These are phyloP conservation scores for Archilochus colubris DNA, from an alignment of 2,113 vertebrate species.

Conservation along the genomic window DNA sequence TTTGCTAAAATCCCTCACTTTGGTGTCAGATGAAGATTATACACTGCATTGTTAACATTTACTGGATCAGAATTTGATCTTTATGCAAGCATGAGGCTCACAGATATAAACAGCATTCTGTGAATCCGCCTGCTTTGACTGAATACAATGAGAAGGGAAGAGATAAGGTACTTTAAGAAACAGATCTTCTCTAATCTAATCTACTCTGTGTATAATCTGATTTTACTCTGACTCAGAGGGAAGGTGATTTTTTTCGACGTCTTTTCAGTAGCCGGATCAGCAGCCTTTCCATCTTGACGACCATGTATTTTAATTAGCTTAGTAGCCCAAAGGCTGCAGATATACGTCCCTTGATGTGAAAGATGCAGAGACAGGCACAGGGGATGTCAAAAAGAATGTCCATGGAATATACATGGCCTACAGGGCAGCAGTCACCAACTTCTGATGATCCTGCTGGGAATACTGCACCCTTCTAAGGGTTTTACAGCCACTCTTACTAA, in stretches of 20 bases:
- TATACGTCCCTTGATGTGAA: background rate
- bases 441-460: background rate
- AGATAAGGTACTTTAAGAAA: constrained; percentile 50
- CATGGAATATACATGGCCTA: background rate
- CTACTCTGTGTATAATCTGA: constrained; percentile 35
- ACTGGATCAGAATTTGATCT: constrained; percentile 32
- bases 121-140: background rate
- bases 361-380: background rate
- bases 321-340: constrained; percentile 23
- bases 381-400: background rate
- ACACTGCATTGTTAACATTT: background rate
- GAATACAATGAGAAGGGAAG: background rate
- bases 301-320: constrained; percentile 46
- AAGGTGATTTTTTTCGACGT: constrained; percentile 23
- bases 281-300: constrained; percentile 28
- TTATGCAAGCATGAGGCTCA: background rate
- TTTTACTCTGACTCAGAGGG: constrained; percentile 55
- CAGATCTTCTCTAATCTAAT: constrained; percentile 59
- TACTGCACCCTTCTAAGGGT: background rate
- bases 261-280: constrained; percentile 32
- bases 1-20: constrained; percentile 14
- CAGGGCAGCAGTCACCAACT: background rate
- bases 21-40: constrained; percentile 28
- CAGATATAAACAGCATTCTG: background rate
- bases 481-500: background rate